Evolutionary conservation across 1,140 invertebrate genomes (phyloP), one percentile per base, ranked within the genome.

Genomic region (Formica exsecta): DNA sequence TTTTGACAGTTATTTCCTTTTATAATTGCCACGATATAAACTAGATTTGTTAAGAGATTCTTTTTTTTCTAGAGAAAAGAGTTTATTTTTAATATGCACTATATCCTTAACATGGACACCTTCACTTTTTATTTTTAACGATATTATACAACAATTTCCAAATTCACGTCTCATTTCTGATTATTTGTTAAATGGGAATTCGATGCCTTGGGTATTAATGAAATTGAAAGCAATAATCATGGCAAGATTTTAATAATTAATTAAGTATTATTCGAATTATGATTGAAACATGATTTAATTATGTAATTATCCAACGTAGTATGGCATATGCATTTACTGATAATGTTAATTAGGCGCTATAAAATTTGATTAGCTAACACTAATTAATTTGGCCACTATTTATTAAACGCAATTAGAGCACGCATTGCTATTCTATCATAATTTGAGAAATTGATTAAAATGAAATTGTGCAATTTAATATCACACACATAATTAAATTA

Each of bases 211-310:
- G 8, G 4, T 48, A 48, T 19, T 57, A 13, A n/a, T 8, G 16
- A 22, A 22, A 57, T 38, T 25, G 11, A 1, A 29, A 51, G 44
- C 32, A 9, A 38, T 51, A 51, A 71, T 71, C 5, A 5, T 38
- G 7, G 9, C 32, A 16, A 29, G 22, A 38, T 0, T 1, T 73
- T 73, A 36, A 73, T 22, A 61, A 76, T 44, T 41, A 38, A 19
- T 61, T 76, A 61, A 62, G 41, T 11, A 22, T 61, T 29, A 29
- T 44, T 64, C n/a, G 51, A 59, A 59, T 38, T 74, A 38, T 8
- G 16, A 32, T 61, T 16, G 3, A 75, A 41, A 48, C 29, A 68
- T 79, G 7, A 66, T 68, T 79, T 79, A 79, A 68, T 77, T 48
- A 65, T 22, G 3, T n/a, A 68, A 44, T 44, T 77, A 48, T 62